Percentiles rank a stretch among this genome's conserved stretches.
Conservation (phyloP, 2,888 invertebrate species). For the Nemurella pictetii region DNA sequence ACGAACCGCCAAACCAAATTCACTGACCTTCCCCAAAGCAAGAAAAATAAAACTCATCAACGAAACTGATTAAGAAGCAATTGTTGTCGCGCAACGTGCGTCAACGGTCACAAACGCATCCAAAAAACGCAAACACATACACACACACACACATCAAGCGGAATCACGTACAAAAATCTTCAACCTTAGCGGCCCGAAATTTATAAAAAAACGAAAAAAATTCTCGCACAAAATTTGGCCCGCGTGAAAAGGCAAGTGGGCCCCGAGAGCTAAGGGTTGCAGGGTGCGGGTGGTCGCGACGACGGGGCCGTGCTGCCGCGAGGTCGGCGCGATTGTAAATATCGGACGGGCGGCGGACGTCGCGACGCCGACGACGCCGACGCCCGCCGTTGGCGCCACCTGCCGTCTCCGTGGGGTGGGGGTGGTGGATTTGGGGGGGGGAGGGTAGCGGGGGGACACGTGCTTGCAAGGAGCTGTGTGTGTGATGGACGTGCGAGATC, state of each 20-base stretch:
- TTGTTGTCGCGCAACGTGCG: no score
- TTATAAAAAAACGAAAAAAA: background rate
- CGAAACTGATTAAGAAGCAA: no score
- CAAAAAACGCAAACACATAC: no score
- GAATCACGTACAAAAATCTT: background rate
- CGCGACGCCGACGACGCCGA: constrained; percentile 45
- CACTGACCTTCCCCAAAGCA: background rate
- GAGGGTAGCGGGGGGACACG: no score
- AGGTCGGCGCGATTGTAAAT: background rate
- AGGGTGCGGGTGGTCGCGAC: constrained; percentile 16
- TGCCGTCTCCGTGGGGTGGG: constrained; percentile 49
- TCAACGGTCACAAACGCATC: no score
- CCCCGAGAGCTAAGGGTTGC: background rate
- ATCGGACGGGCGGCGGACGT: constrained; percentile 52
- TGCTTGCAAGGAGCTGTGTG: no score
- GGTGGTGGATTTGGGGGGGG: background rate
- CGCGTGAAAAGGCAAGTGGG: background rate
- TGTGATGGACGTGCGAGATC: no score
- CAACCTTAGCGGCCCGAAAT: background rate
- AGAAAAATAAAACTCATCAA: background rate
- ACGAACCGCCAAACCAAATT: background rate
- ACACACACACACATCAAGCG: no score
- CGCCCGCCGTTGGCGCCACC: constrained; percentile 52
- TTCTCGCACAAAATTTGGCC: background rate
- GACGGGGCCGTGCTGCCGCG: constrained; percentile 46